These are phyloP conservation scores for Progne subis DNA, from an alignment of 2,113 vertebrate species.

Conservation along the genomic window DNA sequence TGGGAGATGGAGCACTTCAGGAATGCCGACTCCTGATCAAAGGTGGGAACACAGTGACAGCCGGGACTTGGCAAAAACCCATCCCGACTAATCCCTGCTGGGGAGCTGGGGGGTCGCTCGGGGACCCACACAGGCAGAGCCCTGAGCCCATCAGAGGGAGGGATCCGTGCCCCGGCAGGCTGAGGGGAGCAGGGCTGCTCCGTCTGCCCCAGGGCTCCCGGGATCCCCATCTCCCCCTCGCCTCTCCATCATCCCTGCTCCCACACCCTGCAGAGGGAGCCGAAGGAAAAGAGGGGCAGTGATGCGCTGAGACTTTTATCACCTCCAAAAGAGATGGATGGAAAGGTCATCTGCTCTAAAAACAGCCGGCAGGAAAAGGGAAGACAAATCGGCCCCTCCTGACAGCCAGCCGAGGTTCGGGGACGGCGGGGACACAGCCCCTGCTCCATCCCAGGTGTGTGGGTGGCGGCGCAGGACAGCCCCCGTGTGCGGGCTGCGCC, in stretches of 20 bases:
- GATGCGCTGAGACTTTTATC: background rate
- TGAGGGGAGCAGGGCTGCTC: background rate
- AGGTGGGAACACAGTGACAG: constrained; percentile 77
- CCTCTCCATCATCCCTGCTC: background rate
- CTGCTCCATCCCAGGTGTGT: background rate
- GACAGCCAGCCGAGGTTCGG: accelerated
- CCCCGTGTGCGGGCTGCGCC: background rate
- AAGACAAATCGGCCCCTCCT: background rate
- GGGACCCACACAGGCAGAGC: background rate
- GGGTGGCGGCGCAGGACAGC: background rate
- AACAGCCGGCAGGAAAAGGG: background rate
- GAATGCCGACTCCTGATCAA: constrained; percentile 78
- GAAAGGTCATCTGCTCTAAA: background rate
- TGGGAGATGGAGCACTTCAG: constrained; percentile 73
- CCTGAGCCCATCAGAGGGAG: accelerated
- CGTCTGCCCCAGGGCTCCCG: accelerated
- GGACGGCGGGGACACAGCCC: background rate
- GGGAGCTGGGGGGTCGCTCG: background rate
- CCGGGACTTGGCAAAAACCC: constrained; percentile 59
- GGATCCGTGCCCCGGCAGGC: accelerated
- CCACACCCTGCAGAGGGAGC: accelerated
- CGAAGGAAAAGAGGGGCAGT: accelerated
- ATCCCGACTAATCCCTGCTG: background rate
- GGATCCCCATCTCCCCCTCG: background rate
- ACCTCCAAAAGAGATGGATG: background rate